Evolutionary conservation across 1,140 invertebrate species (phyloP), one percentile per base, ranked within the genome.

Genomic region (Drosophila melanica): DNA sequence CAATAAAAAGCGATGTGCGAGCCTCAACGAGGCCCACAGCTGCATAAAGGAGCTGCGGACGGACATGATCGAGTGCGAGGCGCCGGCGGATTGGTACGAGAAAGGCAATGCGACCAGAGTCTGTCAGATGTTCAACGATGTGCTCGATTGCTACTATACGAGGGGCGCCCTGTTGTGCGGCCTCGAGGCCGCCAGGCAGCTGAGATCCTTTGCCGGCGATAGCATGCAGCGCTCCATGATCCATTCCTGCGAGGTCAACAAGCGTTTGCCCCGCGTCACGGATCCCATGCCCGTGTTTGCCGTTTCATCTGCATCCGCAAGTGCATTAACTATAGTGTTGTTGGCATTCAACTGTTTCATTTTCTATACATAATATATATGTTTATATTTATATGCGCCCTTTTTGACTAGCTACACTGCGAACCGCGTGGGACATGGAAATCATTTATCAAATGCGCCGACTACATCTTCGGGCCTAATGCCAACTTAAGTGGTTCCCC

Each of bases 21-120:
- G 66, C 11, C 55, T 91, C 6, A 68, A 53, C 23, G 53, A 80
- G 23, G 65, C 89, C 0, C 79, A 81, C 16, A 72, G 59, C 35
- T 92, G 91, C 55, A 8, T 92, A 8, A 41, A 66, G 18, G 90
- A 91, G 47, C 68, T 92, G 12, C 82, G 84, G 12, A 87, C 81
- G 9, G 90, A 92, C 27, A 81, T 91, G 75, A 82, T 91, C 60
- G 82, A 92, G 41, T 92, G 91, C 18, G 91, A 92, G 48, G 91
- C 80, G 0, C 73, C 78, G 18, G 65, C 90, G 14, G 91, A 92
- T 75, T 92, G 91, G 91, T 92, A 90, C 60, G 90, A 92, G 58
- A 66, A 73, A 1, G 30, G 53, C 0, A 90, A 92, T 18, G 42
- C 72, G 11, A 54, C 66, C 10, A 76, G 67, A 20, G 79, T 86